Conservation (phyloP, 2,888 invertebrate genomes). For the Dryobota labecula region DNA sequence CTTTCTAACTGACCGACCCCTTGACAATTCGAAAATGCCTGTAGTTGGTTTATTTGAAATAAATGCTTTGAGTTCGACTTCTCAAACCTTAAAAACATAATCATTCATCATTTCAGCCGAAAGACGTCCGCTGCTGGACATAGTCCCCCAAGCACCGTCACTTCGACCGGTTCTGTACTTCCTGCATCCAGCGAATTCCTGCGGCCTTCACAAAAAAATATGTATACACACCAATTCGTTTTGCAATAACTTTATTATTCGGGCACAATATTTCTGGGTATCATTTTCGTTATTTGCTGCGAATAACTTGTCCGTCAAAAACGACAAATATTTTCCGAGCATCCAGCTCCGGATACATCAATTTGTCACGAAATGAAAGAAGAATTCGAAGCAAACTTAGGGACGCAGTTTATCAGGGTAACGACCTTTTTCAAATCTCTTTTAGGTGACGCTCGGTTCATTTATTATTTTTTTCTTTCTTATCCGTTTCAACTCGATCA, state of each 20-base stretch:
- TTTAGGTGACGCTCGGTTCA: constrained; percentile 87
- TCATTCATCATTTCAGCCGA: neutral
- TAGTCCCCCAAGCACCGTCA: neutral
- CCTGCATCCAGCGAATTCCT: neutral
- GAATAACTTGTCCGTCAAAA: constrained; percentile 57
- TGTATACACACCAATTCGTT: neutral
- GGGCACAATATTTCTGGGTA: constrained; percentile 1
- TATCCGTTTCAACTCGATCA: constrained; percentile 87
- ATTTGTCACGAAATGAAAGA: constrained; percentile 79
- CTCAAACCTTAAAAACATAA: no score
- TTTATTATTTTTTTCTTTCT: constrained; percentile 88
- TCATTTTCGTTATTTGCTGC: constrained; percentile 35
- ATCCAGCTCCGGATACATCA: constrained; percentile 65
- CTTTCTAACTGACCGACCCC: no score
- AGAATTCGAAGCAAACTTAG: constrained; percentile 79
- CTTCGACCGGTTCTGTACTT: no score
- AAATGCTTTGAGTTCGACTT: no score
- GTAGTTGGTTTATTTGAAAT: no score
- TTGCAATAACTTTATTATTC: neutral
- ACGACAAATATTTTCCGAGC: constrained; percentile 50
- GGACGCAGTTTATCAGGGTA: constrained; percentile 87
- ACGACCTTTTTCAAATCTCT: constrained; percentile 88
- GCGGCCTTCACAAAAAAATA: neutral
- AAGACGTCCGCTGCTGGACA: neutral
- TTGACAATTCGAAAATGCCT: no score